Evolutionary conservation across 2,888 invertebrate genomes (phyloP).

Genomic region (Ornithoptera alexandrae): DNA sequence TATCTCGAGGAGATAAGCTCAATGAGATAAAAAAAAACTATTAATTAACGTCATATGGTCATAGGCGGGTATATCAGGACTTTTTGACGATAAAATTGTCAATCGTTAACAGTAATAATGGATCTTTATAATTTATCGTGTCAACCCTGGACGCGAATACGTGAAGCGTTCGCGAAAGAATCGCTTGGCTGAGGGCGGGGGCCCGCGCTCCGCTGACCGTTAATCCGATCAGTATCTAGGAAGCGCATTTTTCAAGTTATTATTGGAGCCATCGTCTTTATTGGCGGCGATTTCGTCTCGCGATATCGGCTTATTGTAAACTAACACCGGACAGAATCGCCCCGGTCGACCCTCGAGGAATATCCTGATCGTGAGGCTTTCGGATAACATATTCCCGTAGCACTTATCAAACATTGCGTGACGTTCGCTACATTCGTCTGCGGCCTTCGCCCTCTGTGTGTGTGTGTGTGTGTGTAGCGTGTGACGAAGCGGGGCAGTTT

Average conservation of each 20-base stretch:
- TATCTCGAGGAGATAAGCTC: too few species aligned
- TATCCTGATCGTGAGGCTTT: slow-evolving; percentile 6
- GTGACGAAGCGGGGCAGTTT: too few species aligned
- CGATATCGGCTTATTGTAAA: slow-evolving; percentile 23
- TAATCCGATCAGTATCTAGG: slow-evolving; percentile 74
- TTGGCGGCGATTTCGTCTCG: slow-evolving; percentile 48
- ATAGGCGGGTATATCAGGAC: too few species aligned
- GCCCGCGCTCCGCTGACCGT: slow-evolving; percentile 69
- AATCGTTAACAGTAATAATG: too few species aligned
- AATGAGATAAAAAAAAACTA: too few species aligned
- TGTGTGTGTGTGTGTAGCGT: too few species aligned
- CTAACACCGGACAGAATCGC: slow-evolving; percentile 3
- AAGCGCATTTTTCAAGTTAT: slow-evolving; percentile 61
- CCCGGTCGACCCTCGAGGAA: slow-evolving; percentile 2
- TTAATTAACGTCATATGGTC: too few species aligned
- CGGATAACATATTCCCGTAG: too few species aligned
- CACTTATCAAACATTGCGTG: too few species aligned
- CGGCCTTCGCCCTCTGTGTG: too few species aligned
- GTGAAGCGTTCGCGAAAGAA: slow-evolving; percentile 67
- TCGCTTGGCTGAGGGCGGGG: slow-evolving; percentile 70
- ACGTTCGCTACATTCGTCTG: too few species aligned
- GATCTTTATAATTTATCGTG: neutral
- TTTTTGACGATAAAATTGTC: too few species aligned
- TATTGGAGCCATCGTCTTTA: slow-evolving; percentile 66
- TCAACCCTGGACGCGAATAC: slow-evolving; percentile 60